Conservation (phyloP, 2,797 vertebrate genomes). For the Neosalanx taihuensis region DNA sequence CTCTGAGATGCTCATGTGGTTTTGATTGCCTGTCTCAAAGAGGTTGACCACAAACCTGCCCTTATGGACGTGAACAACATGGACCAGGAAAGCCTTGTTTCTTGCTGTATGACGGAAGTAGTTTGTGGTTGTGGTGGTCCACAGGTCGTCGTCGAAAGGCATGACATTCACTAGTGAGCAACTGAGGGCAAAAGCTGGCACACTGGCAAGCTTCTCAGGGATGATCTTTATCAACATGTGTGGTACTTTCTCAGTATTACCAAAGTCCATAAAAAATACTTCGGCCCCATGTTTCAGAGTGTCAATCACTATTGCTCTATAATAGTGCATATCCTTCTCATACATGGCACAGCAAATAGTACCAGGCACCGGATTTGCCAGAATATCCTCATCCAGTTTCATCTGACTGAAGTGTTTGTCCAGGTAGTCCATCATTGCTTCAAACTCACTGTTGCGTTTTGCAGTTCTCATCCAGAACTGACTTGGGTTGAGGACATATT, state of each 20-base stretch:
- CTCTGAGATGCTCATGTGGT: constrained; percentile 59
- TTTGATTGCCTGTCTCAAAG: constrained; percentile 48
- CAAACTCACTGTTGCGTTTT: constrained; percentile 75
- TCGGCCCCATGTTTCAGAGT: constrained; percentile 64
- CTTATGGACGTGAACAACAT: constrained; percentile 68
- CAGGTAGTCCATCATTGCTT: constrained; percentile 78
- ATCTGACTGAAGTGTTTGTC: constrained; percentile 62
- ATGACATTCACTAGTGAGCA: constrained; percentile 78
- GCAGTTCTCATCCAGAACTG: constrained; percentile 84
- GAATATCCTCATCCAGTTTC: constrained; percentile 73
- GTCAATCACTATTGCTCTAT: constrained; percentile 79
- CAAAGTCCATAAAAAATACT: constrained; percentile 90
- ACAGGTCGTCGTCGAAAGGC: constrained; percentile 74
- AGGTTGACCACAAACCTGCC: constrained; percentile 75
- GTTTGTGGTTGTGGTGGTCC: constrained; percentile 72
- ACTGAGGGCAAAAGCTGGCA: constrained; percentile 79
- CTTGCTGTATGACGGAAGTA: constrained; percentile 77
- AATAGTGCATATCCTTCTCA: constrained; percentile 80
- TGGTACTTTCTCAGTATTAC: constrained; percentile 85
- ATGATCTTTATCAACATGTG: constrained; percentile 79
- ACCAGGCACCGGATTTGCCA: constrained; percentile 78
- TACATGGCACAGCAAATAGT: constrained; percentile 85
- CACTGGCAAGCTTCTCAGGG: constrained; percentile 72
- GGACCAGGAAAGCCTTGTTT: constrained; percentile 72
- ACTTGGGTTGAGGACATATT: constrained; percentile 78